Evolutionary conservation across 2,888 invertebrate genomes (phyloP), one percentile per base, ranked within the genome.

Genomic region (Rhimphoctona megacephalus): DNA sequence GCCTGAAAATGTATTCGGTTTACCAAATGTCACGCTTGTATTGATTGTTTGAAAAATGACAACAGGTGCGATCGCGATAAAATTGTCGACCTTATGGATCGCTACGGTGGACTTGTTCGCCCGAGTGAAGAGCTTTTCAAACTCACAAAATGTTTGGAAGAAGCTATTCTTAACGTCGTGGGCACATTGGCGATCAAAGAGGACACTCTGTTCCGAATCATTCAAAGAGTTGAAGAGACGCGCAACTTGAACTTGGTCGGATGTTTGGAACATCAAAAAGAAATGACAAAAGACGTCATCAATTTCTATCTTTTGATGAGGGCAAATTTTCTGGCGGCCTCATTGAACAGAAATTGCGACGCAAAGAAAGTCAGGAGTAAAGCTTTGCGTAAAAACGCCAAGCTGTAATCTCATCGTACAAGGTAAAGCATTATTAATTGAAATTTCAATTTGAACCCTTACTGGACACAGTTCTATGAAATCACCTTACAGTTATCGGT

Each of bases 111-210:
- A 43, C 66, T 87, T 11, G 64, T 85, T 14, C 83, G 70, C 66
- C 85, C 85, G 43, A 87, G 82, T 77, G 87, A 87, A 70, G 76
- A 79, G 49, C 52, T 87, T 5, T 87, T 85, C 69, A 54, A 61
- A 33, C 52, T 87, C 3, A 49, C 81, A 14, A 85, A 17, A 36
- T 33, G 25, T 69, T 46, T 87, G 66, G 87, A 85, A 67, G 69
- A 33, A 54, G 67, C 66, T 25, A 81, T 83, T 11, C 69, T 84
- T 30, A 67, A 70, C 25, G 84, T 84, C 1, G 74, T 86, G 54
- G 84, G 86, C 33, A 81, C 72, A 36, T 70, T 77, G 39, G 81
- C 74, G 22, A 61, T 86, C 14, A 73, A 81, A 52, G 57, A 70
- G 1, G 54, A 86, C 61, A 84, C 86, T 39, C 64, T 84, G 70